Conservation (phyloP, 1,140 invertebrate genomes). For the Pogonomyrmex californicus region DNA sequence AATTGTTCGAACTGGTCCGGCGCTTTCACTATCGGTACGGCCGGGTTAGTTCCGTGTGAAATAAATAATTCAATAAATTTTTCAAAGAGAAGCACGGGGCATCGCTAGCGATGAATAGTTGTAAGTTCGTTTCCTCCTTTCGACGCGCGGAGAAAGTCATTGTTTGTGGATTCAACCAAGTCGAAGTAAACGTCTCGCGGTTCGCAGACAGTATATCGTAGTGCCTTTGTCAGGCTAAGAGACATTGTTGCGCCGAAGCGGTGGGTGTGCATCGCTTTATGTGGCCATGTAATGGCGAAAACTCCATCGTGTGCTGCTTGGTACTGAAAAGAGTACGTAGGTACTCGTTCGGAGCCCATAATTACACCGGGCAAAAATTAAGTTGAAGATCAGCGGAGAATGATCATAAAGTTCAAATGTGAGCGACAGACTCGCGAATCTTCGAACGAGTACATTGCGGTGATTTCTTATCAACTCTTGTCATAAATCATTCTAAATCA, state of each 20-base stretch:
- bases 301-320: conserved; percentile 23
- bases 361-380: conserved; percentile 43
- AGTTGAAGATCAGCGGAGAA: background rate
- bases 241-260: conserved; percentile 68
- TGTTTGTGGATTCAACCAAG: conserved; percentile 75
- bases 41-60: conserved; percentile 62
- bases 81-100: conserved; percentile 60
- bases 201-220: conserved; percentile 52
- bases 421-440: conserved; percentile 22
- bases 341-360: conserved; percentile 5
- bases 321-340: background rate
- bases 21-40: conserved; percentile 65
- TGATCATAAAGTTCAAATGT: conserved; percentile 21
- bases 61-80: conserved; percentile 72
- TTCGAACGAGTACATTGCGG: background rate
- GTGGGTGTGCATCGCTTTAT: conserved; percentile 73
- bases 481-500: background rate
- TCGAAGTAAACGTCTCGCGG: conserved; percentile 65
- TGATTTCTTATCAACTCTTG: background rate
- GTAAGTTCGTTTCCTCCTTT: conserved; percentile 72
- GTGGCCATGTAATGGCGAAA: conserved; percentile 49
- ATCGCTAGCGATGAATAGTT: conserved; percentile 70
- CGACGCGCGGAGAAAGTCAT: conserved; percentile 76
- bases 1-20: conserved; percentile 9
- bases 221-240: conserved; percentile 67